Evolutionary conservation across 2,797 vertebrate species (phyloP).

Genomic region (Neopelma chrysocephalum): DNA sequence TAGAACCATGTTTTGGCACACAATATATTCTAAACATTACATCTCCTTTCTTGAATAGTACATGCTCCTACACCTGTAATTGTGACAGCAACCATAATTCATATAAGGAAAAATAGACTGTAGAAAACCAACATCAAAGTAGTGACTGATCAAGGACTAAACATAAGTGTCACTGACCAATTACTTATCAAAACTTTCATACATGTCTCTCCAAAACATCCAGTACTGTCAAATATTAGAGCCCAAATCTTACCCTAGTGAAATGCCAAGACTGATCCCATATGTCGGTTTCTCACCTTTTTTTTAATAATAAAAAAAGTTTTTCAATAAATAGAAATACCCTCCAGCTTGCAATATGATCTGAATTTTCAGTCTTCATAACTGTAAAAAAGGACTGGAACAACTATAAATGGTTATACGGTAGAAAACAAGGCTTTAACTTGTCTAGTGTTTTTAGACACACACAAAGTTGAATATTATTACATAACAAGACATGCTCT

Average conservation of each 20-base stretch:
- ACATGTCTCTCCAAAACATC: neutral
- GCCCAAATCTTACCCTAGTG: neutral
- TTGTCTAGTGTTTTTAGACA: neutral
- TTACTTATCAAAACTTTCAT: neutral
- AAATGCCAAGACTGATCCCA: neutral
- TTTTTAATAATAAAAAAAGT: neutral
- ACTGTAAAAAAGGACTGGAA: neutral
- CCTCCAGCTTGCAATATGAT: neutral
- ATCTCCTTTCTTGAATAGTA: neutral
- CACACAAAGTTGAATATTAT: neutral
- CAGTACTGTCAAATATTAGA: neutral
- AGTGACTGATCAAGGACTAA: neutral
- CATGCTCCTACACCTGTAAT: neutral
- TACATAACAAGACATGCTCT: neutral
- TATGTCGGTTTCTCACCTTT: neutral
- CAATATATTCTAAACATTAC: neutral
- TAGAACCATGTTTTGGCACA: neutral
- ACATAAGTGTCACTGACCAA: neutral
- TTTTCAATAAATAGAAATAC: neutral
- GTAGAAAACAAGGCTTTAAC: neutral
- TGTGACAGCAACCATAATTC: neutral
- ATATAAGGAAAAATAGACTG: neutral
- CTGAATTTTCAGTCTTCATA: neutral
- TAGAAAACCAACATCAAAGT: neutral
- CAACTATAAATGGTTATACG: neutral